Evolutionary conservation across 2,797 vertebrate species (phyloP).

Genomic region (Thaleichthys pacificus): DNA sequence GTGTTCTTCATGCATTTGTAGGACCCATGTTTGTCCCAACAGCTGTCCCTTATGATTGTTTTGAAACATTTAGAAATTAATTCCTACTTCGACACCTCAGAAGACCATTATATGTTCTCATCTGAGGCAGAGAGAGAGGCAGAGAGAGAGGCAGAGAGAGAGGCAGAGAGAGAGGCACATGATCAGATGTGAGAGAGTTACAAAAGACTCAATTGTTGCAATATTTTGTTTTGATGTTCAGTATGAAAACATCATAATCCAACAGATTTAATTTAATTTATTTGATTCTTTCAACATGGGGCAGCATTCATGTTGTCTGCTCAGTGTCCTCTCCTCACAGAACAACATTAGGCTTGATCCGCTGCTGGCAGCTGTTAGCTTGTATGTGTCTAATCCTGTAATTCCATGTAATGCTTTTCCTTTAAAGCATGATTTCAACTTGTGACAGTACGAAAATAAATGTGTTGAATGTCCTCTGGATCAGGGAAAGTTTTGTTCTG

Average conservation of each 20-base stretch:
- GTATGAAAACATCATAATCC: constrained; percentile 1
- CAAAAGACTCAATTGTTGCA: background rate
- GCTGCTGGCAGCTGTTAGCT: constrained; percentile 58
- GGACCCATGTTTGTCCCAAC: background rate
- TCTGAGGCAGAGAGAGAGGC: too few relatives aligned
- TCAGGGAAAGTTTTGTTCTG: background rate
- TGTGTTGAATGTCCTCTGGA: constrained; percentile 27
- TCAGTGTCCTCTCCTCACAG: constrained; percentile 31
- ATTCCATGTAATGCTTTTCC: constrained; percentile 50
- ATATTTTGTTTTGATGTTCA: background rate
- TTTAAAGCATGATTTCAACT: constrained; percentile 51
- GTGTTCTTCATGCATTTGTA: background rate
- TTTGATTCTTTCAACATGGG: background rate
- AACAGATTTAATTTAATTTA: background rate
- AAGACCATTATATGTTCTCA: too few relatives aligned
- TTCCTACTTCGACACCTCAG: too few relatives aligned
- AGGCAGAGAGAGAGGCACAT: too few relatives aligned
- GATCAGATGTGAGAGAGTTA: background rate
- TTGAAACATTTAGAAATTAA: too few relatives aligned
- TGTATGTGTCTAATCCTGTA: constrained; percentile 63
- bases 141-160: too few relatives aligned
- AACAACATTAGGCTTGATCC: constrained; percentile 45
- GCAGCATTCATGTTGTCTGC: constrained; percentile 9
- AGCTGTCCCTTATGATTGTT: too few relatives aligned
- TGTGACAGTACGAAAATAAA: constrained; percentile 12